Conservation (phyloP, 2,888 invertebrate genomes). For the Hoplodrina blanda region DNA sequence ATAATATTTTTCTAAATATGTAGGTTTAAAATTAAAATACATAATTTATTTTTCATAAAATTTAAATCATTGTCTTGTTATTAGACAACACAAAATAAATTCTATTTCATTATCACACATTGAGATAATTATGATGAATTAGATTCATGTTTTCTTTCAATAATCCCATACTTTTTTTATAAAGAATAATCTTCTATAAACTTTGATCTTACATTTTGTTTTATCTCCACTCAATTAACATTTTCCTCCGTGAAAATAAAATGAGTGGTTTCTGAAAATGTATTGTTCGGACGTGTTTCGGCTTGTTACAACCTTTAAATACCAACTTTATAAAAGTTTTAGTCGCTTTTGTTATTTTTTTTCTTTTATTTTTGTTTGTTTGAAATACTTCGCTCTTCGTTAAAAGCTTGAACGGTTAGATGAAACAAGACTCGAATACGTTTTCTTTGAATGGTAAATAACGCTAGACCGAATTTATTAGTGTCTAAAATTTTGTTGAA, state of each 20-base stretch:
- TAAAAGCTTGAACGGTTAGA: slow-evolving; percentile 2
- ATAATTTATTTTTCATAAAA: no score
- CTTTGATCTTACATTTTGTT: slow-evolving; percentile 10
- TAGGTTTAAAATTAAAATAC: no score
- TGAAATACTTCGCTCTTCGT: not conserved
- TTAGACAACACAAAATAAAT: no score
- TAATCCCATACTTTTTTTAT: not conserved
- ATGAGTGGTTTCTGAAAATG: slow-evolving; percentile 3
- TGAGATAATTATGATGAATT: not conserved
- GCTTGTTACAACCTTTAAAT: slow-evolving; percentile 1
- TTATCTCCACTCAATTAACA: not conserved
- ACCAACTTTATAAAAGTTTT: not conserved
- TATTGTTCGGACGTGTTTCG: slow-evolving; percentile 16
- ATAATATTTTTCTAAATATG: no score
- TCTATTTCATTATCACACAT: not conserved
- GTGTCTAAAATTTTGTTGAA: slow-evolving; percentile 7
- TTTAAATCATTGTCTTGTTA: no score
- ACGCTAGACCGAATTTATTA: slow-evolving; percentile 1
- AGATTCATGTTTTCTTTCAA: not conserved
- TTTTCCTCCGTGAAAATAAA: slow-evolving; percentile 2
- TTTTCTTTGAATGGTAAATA: not conserved
- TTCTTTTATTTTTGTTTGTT: not conserved
- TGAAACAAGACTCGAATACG: not conserved
- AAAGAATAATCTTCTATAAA: not conserved
- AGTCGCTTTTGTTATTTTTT: not conserved